phyloP scores from a whole-genome alignment of 2,888 invertebrate genomes.

The Agrypnus murinus region DNA sequence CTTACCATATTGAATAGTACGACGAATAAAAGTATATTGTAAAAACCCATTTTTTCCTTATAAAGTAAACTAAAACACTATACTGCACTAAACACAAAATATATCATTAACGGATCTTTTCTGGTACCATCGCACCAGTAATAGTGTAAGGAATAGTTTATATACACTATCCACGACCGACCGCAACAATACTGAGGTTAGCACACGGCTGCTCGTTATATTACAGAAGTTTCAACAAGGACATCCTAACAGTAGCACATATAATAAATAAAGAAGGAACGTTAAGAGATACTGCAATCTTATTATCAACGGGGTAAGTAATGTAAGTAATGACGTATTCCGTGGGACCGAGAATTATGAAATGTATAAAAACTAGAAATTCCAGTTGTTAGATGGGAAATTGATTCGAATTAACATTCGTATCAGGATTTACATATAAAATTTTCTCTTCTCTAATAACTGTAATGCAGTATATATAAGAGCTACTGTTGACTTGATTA shows the following conservation, averaged over 20 bases:
- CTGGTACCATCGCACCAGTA: slow-evolving; percentile 3
- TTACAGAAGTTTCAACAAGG: slow-evolving; percentile 45
- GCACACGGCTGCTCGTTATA: slow-evolving; percentile 35
- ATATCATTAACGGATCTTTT: slow-evolving; percentile 8
- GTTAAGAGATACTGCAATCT: slow-evolving; percentile 25
- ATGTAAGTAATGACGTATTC: slow-evolving; percentile 13
- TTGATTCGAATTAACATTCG: not conserved
- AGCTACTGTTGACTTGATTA: no score
- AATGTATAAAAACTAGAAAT: slow-evolving; percentile 26
- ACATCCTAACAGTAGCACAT: slow-evolving; percentile 11
- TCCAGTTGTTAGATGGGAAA: slow-evolving; percentile 28
- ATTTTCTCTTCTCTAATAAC: no score
- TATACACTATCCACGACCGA: slow-evolving; percentile 36
- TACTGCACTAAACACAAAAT: not conserved
- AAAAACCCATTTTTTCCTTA: slow-evolving; percentile 11
- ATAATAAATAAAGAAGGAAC: slow-evolving; percentile 29
- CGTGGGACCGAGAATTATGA: slow-evolving; percentile 4
- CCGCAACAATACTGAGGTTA: slow-evolving; percentile 43
- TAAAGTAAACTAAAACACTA: no score
- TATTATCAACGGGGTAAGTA: slow-evolving; percentile 16
- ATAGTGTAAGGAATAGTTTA: slow-evolving; percentile 28
- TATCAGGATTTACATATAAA: no score
- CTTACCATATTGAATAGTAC: slow-evolving; percentile 15
- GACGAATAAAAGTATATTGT: not conserved
- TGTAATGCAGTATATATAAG: no score